A percentile compares a stretch with the other conserved stretches of the same genome.
Conservation (phyloP, 2,113 vertebrate species). For the Recurvirostra avosetta region DNA sequence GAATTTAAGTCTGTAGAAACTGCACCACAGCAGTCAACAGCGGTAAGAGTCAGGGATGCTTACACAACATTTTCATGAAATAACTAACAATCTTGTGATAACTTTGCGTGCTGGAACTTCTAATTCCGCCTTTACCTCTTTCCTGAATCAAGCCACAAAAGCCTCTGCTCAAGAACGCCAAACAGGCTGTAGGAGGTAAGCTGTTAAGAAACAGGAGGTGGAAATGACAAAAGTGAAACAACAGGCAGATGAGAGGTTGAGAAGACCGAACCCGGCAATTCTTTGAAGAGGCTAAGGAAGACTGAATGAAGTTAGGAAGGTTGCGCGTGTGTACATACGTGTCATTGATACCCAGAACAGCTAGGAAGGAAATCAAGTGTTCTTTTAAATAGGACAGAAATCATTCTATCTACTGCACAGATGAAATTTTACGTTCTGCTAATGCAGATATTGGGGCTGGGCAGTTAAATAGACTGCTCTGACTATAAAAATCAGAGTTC, state of each 20-base stretch:
- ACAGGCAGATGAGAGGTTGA: background rate
- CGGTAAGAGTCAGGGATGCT: background rate
- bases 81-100: background rate
- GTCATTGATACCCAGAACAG: background rate
- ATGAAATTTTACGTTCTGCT: background rate
- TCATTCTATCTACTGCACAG: background rate
- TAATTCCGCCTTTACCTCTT: background rate
- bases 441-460: background rate
- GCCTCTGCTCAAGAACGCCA: background rate
- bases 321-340: accelerated
- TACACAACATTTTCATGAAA: background rate
- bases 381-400: background rate
- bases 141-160: background rate
- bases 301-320: background rate
- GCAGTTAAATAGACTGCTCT: background rate
- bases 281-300: background rate
- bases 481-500: background rate
- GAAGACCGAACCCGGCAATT: background rate
- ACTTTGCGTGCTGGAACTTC: background rate
- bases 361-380: background rate
- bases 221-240: background rate
- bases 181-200: background rate
- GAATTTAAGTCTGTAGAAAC: background rate
- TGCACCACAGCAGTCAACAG: too few relatives aligned
- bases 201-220: background rate